Evolutionary conservation across 1,140 invertebrate genomes (phyloP).

Genomic region (Caenorhabditis brenneri): DNA sequence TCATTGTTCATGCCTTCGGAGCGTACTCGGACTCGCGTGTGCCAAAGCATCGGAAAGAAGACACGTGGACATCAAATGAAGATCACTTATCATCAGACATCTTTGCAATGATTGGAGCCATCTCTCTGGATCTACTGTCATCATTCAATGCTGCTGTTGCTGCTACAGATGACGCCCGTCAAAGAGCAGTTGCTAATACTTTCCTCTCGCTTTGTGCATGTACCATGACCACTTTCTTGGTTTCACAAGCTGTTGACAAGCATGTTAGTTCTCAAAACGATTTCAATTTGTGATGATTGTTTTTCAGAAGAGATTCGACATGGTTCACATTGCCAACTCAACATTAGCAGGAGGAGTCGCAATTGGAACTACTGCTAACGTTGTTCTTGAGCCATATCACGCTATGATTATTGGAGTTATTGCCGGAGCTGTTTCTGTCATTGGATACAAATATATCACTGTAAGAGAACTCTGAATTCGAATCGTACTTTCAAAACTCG

Average conservation of each 20-base stretch:
- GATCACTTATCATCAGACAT: conserved; percentile 69
- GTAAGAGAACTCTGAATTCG: conserved; percentile 73
- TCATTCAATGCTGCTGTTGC: conserved; percentile 73
- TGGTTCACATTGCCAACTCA: conserved; percentile 74
- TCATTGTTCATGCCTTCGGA: conserved; percentile 67
- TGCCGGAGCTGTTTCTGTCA: conserved; percentile 82
- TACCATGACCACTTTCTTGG: conserved; percentile 72
- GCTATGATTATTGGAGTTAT: conserved; percentile 83
- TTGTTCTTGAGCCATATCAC: conserved; percentile 80
- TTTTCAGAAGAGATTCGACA: conserved; percentile 62
- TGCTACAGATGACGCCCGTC: conserved; percentile 62
- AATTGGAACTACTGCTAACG: conserved; percentile 77
- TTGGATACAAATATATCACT: conserved; percentile 84
- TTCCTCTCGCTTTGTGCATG: conserved; percentile 73
- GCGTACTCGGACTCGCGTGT: too few relatives aligned
- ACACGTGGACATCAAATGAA: conserved; percentile 57
- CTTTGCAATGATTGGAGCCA: conserved; percentile 72
- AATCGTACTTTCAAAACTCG: background rate
- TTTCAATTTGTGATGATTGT: conserved; percentile 19
- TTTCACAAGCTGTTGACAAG: conserved; percentile 80
- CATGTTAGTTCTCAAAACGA: conserved; percentile 77
- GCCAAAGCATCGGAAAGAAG: too few relatives aligned
- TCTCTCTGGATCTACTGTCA: conserved; percentile 74
- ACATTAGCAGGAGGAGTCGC: conserved; percentile 76
- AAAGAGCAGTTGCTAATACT: conserved; percentile 75